Evolutionary conservation across 1,140 invertebrate species (phyloP), one percentile per base, ranked within the genome.

Genomic region (Linepithema humile): DNA sequence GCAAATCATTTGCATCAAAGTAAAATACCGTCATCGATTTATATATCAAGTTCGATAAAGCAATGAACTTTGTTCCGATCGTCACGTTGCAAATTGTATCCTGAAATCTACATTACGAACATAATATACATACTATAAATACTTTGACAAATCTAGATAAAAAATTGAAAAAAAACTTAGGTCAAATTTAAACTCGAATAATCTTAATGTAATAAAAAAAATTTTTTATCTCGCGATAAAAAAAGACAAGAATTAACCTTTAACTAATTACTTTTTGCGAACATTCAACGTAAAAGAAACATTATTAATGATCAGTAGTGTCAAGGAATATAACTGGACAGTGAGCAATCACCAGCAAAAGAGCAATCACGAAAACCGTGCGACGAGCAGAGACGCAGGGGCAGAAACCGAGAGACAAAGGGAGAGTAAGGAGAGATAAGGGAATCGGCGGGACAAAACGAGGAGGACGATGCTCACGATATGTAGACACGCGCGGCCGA

Each of bases 401-500:
- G 60, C 29, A 38, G 29, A n/a, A 26, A n/a, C n/a, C 10, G 20
- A 43, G 15, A 23, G 43, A 29, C 1, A 6, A 26, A 17, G 29
- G 50, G 35, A 57, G 40, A 53, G 60, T 55, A 40, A 0, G 40
- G 29, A 45, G n/a, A n/a, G 20, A 73, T 23, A 32, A 43, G 29
- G 26, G 10, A 64, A 50, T 10, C n/a, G 29, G 20, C 20, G 45
- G 23, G 23, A 57, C 26, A 48, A 43, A 35, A 45, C 5, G n/a
- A 35, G 20, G 29, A 32, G 2, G 26, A 43, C 38, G 75, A 80
- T 45, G 43, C 74, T 15, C 80, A 20, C 20, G 74, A 29, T 62
- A 78, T 84, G 85, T 91, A 86, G 87, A 84, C 88, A 90, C 90
- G 87, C 85, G 90, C 85, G 70, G 67, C 85, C 48, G 17, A 90